Base-by-base conservation (phyloP, 2,113 vertebrate species). In the Pollimyrus isidori region DNA sequence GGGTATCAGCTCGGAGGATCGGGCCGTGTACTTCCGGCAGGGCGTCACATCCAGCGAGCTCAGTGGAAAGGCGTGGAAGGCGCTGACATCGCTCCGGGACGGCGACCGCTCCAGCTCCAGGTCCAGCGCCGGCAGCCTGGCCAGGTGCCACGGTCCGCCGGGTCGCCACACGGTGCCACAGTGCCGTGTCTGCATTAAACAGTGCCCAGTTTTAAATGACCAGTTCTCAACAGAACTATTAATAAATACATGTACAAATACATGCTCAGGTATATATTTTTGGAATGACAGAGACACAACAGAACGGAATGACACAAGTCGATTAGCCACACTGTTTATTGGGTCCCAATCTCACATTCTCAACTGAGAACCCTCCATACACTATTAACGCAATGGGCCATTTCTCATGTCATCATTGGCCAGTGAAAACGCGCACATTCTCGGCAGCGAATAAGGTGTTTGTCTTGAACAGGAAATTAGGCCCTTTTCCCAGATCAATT, bases 61-160 rank as follows among this genome's bases (percentile, higher is more conserved):
- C 88, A 99, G 97, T 1, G 98, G 98, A n/a, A 99, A 99, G 93
- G 95, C 96, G 0, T 99, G 98, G 98, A 99, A 96, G 91, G 95
- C 95, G 23, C 95, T 99, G 19, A 91, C 93, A 0, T 95, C 95
- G 62, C 92, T 94, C 88, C 91, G 96, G 91, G 98, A 99, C 23
- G 92, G 94, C n/a, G 98, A 99, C 90, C 94, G 95, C 52, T 97
- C 98, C 0, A 96, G 97, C 89, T 97, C 96, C 0, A 97, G 97
- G 7, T 91, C 94, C 89, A 98, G 98, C 90, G 94, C 95, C 0
- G 96, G 93, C 17, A 99, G 98, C 91, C 94, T 97, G 86, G 96
- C 97, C 91, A 99, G 98, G 98, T 99, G 91, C 56, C 91, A 52
- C 73, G 17, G 11, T 76, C 69, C 30, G 69, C 69, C 69, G 69